These are phyloP conservation scores for Meandrusa payeni DNA, from an alignment of 2,888 invertebrate species.

Conservation along the genomic window DNA sequence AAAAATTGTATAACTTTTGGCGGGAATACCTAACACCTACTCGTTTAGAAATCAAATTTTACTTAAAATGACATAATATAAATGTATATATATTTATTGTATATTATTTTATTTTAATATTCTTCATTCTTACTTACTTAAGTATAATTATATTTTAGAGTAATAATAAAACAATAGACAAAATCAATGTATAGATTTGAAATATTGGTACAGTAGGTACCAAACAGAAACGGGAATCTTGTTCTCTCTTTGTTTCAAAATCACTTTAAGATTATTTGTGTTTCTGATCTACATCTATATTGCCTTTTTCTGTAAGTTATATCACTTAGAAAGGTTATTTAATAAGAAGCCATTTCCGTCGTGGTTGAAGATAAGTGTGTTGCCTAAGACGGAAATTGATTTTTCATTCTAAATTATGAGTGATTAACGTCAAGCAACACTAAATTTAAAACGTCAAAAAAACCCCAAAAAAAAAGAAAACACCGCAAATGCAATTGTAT, in stretches of 20 bases:
- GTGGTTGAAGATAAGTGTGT: constrained; percentile 10
- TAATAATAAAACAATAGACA: too few species aligned
- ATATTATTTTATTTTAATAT: neutral
- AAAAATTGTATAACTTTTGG: constrained; percentile 10
- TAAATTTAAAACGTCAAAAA: constrained; percentile 76
- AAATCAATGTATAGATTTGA: neutral
- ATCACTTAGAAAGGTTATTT: too few species aligned
- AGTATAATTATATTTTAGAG: too few species aligned
- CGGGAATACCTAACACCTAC: constrained; percentile 8
- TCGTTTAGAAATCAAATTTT: constrained; percentile 9
- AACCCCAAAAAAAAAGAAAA: constrained; percentile 56
- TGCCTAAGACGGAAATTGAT: constrained; percentile 43
- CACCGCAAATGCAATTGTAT: constrained; percentile 63
- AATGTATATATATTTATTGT: neutral
- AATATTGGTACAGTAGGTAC: too few species aligned
- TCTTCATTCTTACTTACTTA: too few species aligned
- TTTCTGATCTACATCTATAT: too few species aligned
- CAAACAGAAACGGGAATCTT: too few species aligned
- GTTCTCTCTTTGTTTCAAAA: too few species aligned
- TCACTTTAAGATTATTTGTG: too few species aligned
- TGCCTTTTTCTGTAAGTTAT: too few species aligned
- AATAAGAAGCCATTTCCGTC: too few species aligned
- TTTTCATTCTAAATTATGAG: constrained; percentile 57
- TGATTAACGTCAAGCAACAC: constrained; percentile 76
- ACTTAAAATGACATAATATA: too few species aligned